Evolutionary conservation across 2,113 vertebrate genomes (phyloP).

Genomic region (Seriola rivoliana): DNA sequence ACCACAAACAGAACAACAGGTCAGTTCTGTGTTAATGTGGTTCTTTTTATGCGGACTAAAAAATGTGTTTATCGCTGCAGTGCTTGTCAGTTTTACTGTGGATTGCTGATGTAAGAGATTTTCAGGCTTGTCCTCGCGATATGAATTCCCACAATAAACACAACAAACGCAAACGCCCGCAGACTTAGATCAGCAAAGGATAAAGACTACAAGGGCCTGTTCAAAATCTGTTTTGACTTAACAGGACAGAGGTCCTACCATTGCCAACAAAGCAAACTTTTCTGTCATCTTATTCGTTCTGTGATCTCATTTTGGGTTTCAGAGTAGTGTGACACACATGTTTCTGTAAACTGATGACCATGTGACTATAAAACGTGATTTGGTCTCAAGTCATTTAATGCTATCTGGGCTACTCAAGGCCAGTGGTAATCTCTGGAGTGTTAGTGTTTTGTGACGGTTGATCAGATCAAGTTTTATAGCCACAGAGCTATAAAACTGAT

Average conservation of each 20-base stretch:
- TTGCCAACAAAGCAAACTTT: not conserved
- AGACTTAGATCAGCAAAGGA: not conserved
- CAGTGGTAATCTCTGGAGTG: not conserved
- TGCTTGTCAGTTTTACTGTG: not conserved
- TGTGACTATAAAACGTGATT: not conserved
- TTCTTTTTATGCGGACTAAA: not conserved
- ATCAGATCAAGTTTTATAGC: not conserved
- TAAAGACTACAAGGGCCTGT: not conserved
- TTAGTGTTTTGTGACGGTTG: not conserved
- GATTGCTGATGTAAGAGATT: not conserved
- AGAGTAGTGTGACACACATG: not conserved
- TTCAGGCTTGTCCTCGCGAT: not conserved
- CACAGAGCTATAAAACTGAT: not conserved
- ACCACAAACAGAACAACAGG: slow-evolving; percentile 94
- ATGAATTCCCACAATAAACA: slow-evolving; percentile 1
- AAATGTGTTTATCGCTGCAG: not conserved
- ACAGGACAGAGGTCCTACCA: slow-evolving; percentile 1
- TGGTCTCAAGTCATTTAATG: slow-evolving; percentile 4
- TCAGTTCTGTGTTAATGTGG: slow-evolving; percentile 69
- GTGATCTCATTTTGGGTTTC: not conserved
- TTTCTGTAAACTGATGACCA: not conserved
- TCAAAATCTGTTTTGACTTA: slow-evolving; percentile 25
- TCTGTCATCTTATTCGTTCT: not conserved
- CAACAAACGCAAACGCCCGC: not conserved
- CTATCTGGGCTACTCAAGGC: not conserved